These are phyloP conservation scores for Plestiodon gilberti DNA, from an alignment of 2,113 vertebrate genomes.

Conservation along the genomic window DNA sequence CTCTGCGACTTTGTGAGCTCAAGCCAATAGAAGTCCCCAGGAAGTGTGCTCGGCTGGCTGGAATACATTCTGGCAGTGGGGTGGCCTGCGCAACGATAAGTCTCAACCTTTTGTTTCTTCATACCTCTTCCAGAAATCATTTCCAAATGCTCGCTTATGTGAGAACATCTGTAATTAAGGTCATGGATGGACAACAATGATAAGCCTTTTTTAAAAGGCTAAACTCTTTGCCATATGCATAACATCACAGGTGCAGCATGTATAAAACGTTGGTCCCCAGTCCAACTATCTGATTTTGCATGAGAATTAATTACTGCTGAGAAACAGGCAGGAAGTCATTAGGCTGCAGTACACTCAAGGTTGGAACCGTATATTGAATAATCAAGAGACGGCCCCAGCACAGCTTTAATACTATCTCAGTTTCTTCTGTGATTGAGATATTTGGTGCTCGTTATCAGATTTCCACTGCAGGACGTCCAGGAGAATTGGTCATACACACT, in stretches of 20 bases:
- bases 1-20: too few relatives aligned
- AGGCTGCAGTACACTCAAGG: neutral
- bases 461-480: neutral
- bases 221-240: neutral
- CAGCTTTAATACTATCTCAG: neutral
- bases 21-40: too few relatives aligned
- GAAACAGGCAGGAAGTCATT: conserved; percentile 35
- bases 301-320: conserved; percentile 13
- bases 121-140: neutral
- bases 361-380: neutral
- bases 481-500: neutral
- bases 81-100: neutral
- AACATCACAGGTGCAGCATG: conserved; percentile 51
- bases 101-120: neutral
- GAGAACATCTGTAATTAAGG: neutral
- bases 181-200: conserved; percentile 17
- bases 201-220: neutral
- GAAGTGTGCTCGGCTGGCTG: neutral
- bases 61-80: neutral
- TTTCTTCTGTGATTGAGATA: conserved; percentile 6
- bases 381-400: neutral
- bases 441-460: neutral
- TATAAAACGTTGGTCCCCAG: neutral
- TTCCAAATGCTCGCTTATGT: conserved; percentile 30
- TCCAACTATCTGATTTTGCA: neutral